phyloP scores from a whole-genome alignment of 2,113 vertebrate species.

The Eonycteris spelaea region DNA sequence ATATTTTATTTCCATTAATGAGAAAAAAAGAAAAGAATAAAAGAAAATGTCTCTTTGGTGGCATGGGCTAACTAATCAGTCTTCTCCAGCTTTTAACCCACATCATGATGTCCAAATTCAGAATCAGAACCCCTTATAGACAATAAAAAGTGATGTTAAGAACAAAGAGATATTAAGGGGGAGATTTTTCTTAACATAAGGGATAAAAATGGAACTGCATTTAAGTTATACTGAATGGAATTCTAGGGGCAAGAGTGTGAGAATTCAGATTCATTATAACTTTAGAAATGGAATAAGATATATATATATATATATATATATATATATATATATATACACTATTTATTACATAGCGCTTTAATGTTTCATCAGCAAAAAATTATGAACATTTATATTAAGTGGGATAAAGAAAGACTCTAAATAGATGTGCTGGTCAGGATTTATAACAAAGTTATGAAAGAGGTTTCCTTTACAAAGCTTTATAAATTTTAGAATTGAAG shows the following conservation, averaged over 20 bases:
- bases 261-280: background rate
- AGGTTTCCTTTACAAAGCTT: background rate
- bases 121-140: background rate
- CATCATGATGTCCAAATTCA: background rate
- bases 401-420: background rate
- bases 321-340: background rate
- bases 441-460: background rate
- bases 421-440: background rate
- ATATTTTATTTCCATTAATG: background rate
- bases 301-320: background rate
- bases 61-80: background rate
- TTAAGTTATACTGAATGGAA: background rate
- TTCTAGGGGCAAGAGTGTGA: background rate
- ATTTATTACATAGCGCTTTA: background rate
- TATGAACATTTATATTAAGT: background rate
- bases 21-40: background rate
- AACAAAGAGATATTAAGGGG: background rate
- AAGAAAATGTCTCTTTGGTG: background rate
- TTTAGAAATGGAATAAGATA: background rate
- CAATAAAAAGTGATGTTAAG: background rate
- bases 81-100: background rate
- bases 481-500: background rate
- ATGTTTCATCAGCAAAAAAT: background rate
- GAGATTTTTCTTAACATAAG: background rate
- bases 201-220: background rate